These are phyloP conservation scores for Drosophila melanosoma DNA, from an alignment of 2,888 invertebrate genomes.

Conservation along the genomic window DNA sequence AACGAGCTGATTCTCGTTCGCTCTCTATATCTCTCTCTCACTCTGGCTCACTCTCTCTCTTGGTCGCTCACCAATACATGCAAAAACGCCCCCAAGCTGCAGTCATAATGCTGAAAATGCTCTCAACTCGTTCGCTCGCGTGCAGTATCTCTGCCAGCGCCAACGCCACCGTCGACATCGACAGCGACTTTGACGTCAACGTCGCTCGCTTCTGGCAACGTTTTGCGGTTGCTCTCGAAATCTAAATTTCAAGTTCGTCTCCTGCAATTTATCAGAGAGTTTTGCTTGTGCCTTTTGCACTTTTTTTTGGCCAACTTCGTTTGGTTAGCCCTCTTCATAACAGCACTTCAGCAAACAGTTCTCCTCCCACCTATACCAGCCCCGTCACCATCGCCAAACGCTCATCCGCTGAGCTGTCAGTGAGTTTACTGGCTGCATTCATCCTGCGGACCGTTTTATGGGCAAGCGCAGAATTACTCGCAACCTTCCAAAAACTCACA, in stretches of 20 bases:
- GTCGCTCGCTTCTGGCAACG: slow-evolving; percentile 34
- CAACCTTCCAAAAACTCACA: slow-evolving; percentile 56
- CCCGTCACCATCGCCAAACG: neutral
- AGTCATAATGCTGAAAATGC: slow-evolving; percentile 22
- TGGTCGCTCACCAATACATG: slow-evolving; percentile 49
- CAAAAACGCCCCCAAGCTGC: slow-evolving; percentile 53
- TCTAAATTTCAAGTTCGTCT: slow-evolving; percentile 82
- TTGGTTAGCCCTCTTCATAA: slow-evolving; percentile 60
- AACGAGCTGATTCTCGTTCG: slow-evolving; percentile 35
- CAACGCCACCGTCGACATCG: slow-evolving; percentile 5
- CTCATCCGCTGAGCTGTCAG: slow-evolving; percentile 18
- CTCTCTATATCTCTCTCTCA: slow-evolving; percentile 5
- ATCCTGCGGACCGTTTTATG: slow-evolving; percentile 54
- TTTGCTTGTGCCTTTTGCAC: slow-evolving; percentile 42
- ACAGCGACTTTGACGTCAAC: slow-evolving; percentile 9
- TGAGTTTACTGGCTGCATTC: slow-evolving; percentile 56
- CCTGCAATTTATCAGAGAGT: slow-evolving; percentile 67
- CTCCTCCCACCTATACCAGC: neutral
- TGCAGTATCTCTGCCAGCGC: slow-evolving; percentile 38
- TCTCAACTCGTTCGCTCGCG: slow-evolving; percentile 46
- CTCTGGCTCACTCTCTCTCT: neutral
- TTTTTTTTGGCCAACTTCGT: slow-evolving; percentile 44
- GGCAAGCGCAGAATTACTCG: slow-evolving; percentile 59
- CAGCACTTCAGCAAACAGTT: slow-evolving; percentile 55
- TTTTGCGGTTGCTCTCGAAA: slow-evolving; percentile 72